A percentile compares a stretch with the other conserved stretches of the same genome.
Conservation (phyloP, 1,140 invertebrate species). For the Lordiphosa mommai region DNA sequence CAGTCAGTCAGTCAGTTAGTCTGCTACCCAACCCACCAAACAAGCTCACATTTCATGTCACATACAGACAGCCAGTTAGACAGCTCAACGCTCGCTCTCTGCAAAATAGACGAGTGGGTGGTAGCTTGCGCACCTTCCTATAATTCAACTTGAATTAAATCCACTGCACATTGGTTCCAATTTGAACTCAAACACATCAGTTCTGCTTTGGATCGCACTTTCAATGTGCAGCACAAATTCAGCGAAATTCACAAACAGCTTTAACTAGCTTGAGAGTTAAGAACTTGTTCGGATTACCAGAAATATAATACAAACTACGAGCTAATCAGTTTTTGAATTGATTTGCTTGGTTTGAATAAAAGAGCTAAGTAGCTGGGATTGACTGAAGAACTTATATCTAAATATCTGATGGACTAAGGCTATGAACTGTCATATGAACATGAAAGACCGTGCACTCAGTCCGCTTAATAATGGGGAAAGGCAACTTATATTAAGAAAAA, state of each 20-base stretch:
- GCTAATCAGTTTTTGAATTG: no score
- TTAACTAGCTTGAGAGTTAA: no score
- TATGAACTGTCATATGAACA: no score
- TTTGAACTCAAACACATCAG: background rate
- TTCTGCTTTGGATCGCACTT: background rate
- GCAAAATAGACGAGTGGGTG: slow-evolving; percentile 9
- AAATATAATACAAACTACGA: no score
- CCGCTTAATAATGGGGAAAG: no score
- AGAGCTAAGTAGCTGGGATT: no score
- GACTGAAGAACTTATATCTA: no score
- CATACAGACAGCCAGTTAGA: slow-evolving; percentile 26
- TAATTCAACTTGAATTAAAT: slow-evolving; percentile 61
- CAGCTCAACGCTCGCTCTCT: slow-evolving; percentile 30
- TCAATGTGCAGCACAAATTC: background rate
- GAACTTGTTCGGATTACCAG: no score
- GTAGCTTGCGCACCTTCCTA: slow-evolving; percentile 56
- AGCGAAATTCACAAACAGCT: background rate
- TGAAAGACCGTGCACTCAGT: no score
- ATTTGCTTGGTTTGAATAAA: no score
- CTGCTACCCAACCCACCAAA: slow-evolving; percentile 38
- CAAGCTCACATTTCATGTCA: slow-evolving; percentile 72
- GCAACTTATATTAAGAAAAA: no score
- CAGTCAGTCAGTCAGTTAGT: slow-evolving; percentile 44
- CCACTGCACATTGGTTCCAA: slow-evolving; percentile 37
- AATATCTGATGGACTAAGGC: no score